These are phyloP conservation scores for Trididemnum miniatum DNA, from an alignment of 23 tunicate species.

Conservation along the genomic window DNA sequence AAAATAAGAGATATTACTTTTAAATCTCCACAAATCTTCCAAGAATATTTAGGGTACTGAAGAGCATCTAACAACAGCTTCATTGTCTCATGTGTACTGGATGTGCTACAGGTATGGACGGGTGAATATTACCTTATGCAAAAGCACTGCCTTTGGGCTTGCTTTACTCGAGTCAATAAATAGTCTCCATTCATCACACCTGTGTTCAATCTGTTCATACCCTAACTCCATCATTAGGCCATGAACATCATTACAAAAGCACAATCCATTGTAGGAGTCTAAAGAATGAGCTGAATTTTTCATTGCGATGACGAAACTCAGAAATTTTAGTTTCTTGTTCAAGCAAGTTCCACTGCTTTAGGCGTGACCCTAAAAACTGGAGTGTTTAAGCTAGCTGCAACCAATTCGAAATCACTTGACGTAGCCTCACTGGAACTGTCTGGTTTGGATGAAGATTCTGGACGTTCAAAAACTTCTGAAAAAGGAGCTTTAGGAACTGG, in stretches of 20 bases:
- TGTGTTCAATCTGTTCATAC: constrained; percentile 5
- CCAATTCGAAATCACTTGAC: no score
- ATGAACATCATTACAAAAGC: constrained; percentile 15
- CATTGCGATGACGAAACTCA: constrained; percentile 14
- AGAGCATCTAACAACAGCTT: constrained; percentile 13
- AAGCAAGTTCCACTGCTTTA: constrained; percentile 28
- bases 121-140: constrained; percentile 9
- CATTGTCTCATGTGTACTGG: constrained; percentile 16
- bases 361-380: constrained; percentile 21
- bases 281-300: neutral
- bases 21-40: constrained; percentile 30
- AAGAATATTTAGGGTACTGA: constrained; percentile 19
- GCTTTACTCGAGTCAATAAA: constrained; percentile 29
- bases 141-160: constrained; percentile 30
- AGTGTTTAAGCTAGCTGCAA: no score
- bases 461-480: no score
- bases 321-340: constrained; percentile 28
- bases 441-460: constrained; percentile 30
- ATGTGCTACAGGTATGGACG: constrained; percentile 32
- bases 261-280: neutral
- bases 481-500: constrained; percentile 31
- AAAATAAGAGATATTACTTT: constrained; percentile 29
- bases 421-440: constrained; percentile 22
- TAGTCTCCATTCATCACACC: constrained; percentile 35
- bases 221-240: constrained; percentile 29